Evolutionary conservation across 2,888 invertebrate genomes (phyloP).

Genomic region (Hydriomena furcata): DNA sequence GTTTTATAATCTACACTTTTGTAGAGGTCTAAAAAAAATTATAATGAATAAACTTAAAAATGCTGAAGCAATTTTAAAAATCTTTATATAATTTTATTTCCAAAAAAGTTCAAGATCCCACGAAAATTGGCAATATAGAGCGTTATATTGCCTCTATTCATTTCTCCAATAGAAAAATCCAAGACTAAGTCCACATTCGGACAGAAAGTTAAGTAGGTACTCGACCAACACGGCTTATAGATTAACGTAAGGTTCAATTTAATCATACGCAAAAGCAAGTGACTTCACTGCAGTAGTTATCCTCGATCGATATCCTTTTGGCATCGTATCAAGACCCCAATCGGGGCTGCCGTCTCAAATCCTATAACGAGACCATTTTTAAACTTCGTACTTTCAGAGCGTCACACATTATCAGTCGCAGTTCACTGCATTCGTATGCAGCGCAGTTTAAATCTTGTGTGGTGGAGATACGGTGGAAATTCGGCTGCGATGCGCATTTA

Average conservation of each 20-base stretch:
- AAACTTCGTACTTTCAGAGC: slow-evolving; percentile 53
- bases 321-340: slow-evolving; percentile 46
- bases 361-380: slow-evolving; percentile 51
- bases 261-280: slow-evolving; percentile 4
- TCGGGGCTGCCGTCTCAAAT: slow-evolving; percentile 38
- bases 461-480: slow-evolving; percentile 51
- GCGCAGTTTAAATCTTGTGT: slow-evolving; percentile 49
- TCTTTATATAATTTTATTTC: too few species aligned
- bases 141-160: too few species aligned
- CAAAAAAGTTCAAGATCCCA: too few species aligned
- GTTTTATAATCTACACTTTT: too few species aligned
- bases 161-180: too few species aligned
- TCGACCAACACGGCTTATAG: too few species aligned
- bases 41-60: too few species aligned
- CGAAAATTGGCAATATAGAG: too few species aligned
- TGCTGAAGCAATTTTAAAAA: too few species aligned
- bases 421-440: slow-evolving; percentile 71
- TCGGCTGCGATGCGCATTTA: slow-evolving; percentile 34
- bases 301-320: slow-evolving; percentile 40
- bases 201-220: too few species aligned
- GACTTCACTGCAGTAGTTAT: slow-evolving; percentile 17
- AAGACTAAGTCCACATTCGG: too few species aligned
- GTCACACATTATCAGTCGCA: slow-evolving; percentile 63
- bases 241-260: background rate
- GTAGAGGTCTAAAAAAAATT: too few species aligned